Conservation (phyloP, 2,113 vertebrate genomes). For the Aegypius monachus region DNA sequence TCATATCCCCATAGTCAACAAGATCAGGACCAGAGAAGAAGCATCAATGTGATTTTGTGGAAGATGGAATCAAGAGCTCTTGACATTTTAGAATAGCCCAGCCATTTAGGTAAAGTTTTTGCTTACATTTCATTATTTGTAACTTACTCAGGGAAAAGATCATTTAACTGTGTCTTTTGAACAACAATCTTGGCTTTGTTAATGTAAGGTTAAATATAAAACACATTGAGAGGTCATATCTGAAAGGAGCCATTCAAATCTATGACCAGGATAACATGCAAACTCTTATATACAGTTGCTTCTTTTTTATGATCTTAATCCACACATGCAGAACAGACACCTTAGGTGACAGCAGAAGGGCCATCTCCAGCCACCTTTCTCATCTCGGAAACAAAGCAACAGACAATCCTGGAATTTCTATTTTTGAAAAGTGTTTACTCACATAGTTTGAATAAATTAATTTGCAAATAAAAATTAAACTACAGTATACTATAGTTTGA, state of each 20-base stretch:
- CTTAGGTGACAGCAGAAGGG: background rate
- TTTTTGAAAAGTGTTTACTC: constrained; percentile 80
- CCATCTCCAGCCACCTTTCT: background rate
- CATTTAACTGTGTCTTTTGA: background rate
- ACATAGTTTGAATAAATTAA: constrained; percentile 79
- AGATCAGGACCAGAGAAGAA: background rate
- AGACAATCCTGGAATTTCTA: constrained; percentile 49
- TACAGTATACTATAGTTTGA: constrained; percentile 73
- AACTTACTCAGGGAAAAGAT: background rate
- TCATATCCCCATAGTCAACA: background rate
- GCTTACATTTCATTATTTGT: background rate
- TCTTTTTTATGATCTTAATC: background rate
- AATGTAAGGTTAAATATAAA: background rate
- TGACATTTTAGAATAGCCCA: background rate
- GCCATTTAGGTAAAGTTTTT: background rate
- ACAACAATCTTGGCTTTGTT: background rate
- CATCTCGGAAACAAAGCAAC: constrained; percentile 45
- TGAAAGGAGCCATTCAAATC: background rate
- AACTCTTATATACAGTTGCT: background rate
- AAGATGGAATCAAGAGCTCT: background rate
- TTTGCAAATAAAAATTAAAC: constrained; percentile 82
- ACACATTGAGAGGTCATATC: background rate
- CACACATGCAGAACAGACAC: background rate
- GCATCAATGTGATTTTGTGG: background rate
- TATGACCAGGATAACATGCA: fast-evolving